A percentile compares a stretch with the other conserved stretches of the same genome.
phyloP scores from a whole-genome alignment of 2,797 vertebrate genomes.

The Tauraco hartlaubi region DNA sequence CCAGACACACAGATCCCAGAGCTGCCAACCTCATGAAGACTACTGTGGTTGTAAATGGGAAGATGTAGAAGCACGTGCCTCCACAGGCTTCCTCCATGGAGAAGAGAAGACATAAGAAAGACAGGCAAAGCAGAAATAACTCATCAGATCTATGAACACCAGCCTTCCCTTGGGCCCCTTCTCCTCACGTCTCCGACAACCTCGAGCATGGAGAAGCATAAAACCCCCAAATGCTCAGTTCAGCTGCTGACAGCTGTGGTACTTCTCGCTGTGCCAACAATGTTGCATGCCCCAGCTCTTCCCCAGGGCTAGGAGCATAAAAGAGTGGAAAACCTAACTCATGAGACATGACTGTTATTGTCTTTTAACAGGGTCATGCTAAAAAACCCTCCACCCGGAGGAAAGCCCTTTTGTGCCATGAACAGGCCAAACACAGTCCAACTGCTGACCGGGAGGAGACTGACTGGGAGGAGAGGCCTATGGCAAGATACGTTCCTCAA shows the following conservation, averaged over 20 bases:
- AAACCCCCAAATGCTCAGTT: not conserved
- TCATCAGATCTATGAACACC: not conserved
- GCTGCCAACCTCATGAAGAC: not conserved
- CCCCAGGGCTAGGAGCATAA: not conserved
- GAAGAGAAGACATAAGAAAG: not conserved
- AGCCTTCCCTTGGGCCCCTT: not conserved
- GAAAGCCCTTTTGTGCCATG: not conserved
- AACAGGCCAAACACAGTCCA: not conserved
- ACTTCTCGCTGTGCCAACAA: not conserved
- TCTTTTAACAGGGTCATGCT: not conserved
- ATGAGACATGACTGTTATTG: not conserved
- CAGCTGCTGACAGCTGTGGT: not conserved
- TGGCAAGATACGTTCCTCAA: not conserved
- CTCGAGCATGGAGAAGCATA: not conserved
- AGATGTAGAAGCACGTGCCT: not conserved
- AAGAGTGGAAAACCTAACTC: constrained; percentile 28
- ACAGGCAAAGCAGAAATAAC: constrained; percentile 7
- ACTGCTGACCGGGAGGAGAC: not conserved
- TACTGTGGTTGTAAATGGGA: not conserved
- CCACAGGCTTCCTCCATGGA: not conserved
- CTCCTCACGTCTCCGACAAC: not conserved
- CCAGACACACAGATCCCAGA: not conserved
- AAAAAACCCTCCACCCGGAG: not conserved
- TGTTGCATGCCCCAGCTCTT: not conserved
- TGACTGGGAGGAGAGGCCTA: not conserved